Base-by-base conservation (phyloP, 2,113 vertebrate species). In the Poecilia latipinna region DNA sequence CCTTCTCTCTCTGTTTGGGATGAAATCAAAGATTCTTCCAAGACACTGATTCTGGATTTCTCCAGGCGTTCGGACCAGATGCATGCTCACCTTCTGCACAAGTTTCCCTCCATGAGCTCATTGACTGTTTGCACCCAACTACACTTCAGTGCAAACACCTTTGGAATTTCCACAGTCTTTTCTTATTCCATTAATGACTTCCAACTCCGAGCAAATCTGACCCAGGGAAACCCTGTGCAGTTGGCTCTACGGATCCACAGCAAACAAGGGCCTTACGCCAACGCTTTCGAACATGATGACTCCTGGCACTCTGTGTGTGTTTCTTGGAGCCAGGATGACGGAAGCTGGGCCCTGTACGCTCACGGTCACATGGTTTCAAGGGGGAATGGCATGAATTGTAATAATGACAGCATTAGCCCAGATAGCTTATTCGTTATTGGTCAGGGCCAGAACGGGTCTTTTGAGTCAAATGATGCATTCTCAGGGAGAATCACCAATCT, bases 101-200 rank as follows among this genome's bases (percentile, higher is more conserved):
- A 42, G 32, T 95, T 95, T 71, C 74, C 88, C 19, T 80, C 88
- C 66, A 90, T 94, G 93, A 71, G 71, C 15, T 83, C 86, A 0
- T 75, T 95, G 82, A 94, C 91, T 1, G 66, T 95, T 82, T 95
- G 93, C 70, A 75, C 86, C 77, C 82, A 35, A 11, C 74, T 95
- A 8, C 86, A 77, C 61, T 91, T 95, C 8, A 75, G 92, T 81
- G 84, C 51, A 13, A 74, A 75, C 68, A 82, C 78, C 81, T 79
- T 69, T 26, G 93, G 93, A 85, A 48, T 78, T 86, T 95, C 85
- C 82, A 94, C 86, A 48, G 82, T 95, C 33, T 94, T 95, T 76
- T 95, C 94, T 65, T 95, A 95, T 83, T 92, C 93, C 83, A 83
- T 88, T 77, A 91, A 93, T 72, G 93, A 93, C 77, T 94, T 95